Evolutionary conservation across 2,797 vertebrate species (phyloP), one percentile per base, ranked within the genome.

Genomic region (Pteronotus mesoamericanus): DNA sequence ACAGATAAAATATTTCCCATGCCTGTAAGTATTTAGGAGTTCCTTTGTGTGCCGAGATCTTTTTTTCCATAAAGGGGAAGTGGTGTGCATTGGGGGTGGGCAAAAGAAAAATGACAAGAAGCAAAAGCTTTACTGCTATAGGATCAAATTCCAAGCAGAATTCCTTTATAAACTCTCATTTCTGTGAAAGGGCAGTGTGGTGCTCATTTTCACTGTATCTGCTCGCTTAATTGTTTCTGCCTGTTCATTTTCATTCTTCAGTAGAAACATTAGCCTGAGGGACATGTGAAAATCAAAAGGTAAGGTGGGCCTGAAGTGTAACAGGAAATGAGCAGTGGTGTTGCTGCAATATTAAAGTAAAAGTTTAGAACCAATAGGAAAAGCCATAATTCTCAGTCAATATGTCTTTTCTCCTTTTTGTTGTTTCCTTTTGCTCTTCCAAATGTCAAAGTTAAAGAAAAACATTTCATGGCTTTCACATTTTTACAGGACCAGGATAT

Each of bases 211-310:
- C 98, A 98, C 98, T 98, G 98, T 98, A 98, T 98, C 98, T 98
- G 98, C 98, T 93, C 0, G 16, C 98, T 98, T 99, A 98, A 99
- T 98, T 99, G 98, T 98, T 98, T 98, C 98, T 98, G 98, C 98
- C 98, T 98, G 98, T 98, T 98, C 98, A 39, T 97, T 96, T 96
- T 97, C 98, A 98, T 98, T 98, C 98, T 98, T 97, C 32, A 75
- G 97, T 91, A 97, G 97, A 98, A 98, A 98, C 96, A 94, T 98
- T 98, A 94, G 98, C 98, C 98, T 98, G 97, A 97, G 98, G 98
- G 98, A 98, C 95, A 95, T 95, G 98, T 77, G 89, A 94, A 98
- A 98, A 98, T 98, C 98, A 98, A 98, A 98, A 98, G 97, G 97
- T 98, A 98, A 98, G 97, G 98, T 98, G 96, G 97, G 97, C 59